Percentiles rank a stretch among this genome's conserved stretches.
phyloP scores from a whole-genome alignment of 2,888 invertebrate genomes.

The Blera fallax region DNA sequence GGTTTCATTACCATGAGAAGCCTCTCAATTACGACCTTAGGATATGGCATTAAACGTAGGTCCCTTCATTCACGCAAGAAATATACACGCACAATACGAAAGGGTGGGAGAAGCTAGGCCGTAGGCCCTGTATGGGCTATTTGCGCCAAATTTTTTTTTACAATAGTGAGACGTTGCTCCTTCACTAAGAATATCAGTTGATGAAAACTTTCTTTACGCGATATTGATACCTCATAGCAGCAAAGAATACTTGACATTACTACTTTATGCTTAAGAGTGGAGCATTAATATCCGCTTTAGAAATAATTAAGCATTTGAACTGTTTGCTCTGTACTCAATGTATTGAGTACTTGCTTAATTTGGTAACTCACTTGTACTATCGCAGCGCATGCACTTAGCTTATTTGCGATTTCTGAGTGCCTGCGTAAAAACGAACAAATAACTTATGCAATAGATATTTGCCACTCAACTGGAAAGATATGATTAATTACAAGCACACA shows the following conservation, averaged over 20 bases:
- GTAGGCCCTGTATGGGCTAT: too few species aligned
- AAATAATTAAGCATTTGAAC: slow-evolving; percentile 16
- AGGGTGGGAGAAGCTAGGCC: too few species aligned
- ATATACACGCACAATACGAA: too few species aligned
- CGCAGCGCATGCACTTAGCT: not conserved
- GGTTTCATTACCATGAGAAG: too few species aligned
- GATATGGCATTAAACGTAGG: too few species aligned
- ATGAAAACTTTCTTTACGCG: too few species aligned
- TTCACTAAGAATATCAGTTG: too few species aligned
- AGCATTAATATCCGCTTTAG: slow-evolving; percentile 18
- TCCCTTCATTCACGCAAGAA: too few species aligned
- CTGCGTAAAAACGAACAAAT: slow-evolving; percentile 3
- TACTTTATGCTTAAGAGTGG: not conserved
- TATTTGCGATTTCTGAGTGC: slow-evolving; percentile 9
- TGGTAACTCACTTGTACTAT: slow-evolving; percentile 1
- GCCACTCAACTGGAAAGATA: slow-evolving; percentile 24
- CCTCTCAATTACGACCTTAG: too few species aligned
- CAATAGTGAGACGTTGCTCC: too few species aligned
- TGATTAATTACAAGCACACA: slow-evolving; percentile 23
- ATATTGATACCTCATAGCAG: too few species aligned
- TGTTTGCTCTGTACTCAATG: not conserved
- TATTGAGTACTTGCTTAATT: slow-evolving; percentile 10
- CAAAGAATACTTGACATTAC: not conserved
- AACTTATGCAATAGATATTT: slow-evolving; percentile 38
- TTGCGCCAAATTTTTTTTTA: too few species aligned